Base-by-base conservation (phyloP, 2,888 invertebrate species). In the Altica lythri region DNA sequence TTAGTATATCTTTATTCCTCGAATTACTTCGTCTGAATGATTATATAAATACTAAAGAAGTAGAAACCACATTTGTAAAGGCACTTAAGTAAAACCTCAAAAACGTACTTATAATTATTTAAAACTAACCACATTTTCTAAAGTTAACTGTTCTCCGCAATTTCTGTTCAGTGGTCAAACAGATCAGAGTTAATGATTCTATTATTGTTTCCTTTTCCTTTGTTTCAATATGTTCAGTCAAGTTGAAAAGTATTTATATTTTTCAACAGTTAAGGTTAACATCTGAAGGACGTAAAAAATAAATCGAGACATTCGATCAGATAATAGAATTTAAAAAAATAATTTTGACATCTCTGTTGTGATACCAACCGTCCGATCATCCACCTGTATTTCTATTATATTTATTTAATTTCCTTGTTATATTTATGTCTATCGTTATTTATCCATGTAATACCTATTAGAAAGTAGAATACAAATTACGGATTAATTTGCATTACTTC, bases 391-490 rank as follows among this genome's bases (percentile, higher is more conserved):
- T 16, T 18, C 22, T 40, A 40, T 22, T 22, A n/a, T 40, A 13
- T 40, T 40, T 22, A 13, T 22, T 40, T 40, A 22, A 14, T 40
- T 40, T 40, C 40, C 40, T 40, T 25, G 40, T 40, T 40, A 40
- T 25, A 40, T 40, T 40, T 40, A 40, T 40, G 13, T 25, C 22
- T 22, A 17, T 38, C 17, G 38, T 40, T 40, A 40, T 40, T 40
- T 22, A 40, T 40, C 40, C 40, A 40, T 40, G 40, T 40, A 40
- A 40, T 40, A 40, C 12, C 40, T 40, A 49, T 40, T 49, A 49
- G 49, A 49, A 49, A 49, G 49, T 49, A 49, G 40, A 18, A 49
- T 32, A 47, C 40, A 49, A 49, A 49, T 49, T 49, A 40, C 32
- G 16, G 40, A 40, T 49, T 49, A 40, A 49, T 49, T 49, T 49